Evolutionary conservation across 2,113 vertebrate genomes (phyloP), one percentile per base, ranked within the genome.

Genomic region (Brachyistius frenatus): DNA sequence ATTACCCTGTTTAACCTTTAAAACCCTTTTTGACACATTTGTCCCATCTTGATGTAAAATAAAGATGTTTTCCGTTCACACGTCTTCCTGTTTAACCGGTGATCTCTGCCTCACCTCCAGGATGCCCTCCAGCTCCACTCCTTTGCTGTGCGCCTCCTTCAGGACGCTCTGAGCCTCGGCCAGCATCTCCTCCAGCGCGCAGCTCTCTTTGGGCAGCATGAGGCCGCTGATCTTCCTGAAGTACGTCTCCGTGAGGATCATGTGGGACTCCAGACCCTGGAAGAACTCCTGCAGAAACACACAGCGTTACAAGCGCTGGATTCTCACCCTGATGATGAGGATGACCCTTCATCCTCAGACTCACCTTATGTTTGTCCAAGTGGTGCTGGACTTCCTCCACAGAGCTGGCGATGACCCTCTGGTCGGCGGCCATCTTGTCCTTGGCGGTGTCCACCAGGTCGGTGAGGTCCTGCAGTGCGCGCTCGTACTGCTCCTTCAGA

Each of bases 351-450:
- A 50, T 15, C 14, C 15, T 16, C 16, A 0, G 5, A 14, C n/a
- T 3, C 70, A 99, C 98, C 96, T 99, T 99, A 78, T 99, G 98
- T 82, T 99, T 99, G 83, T 96, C 93, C 47, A 99, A 94, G n/a
- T 97, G 93, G 0, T 85, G 92, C 1, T 89, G 95, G 62, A 99
- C 93, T 73, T 99, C 97, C 8, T 96, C 94, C 55, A 94, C 96
- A 35, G 96, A 98, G 65, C 93, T 94, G 78, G 96, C 97, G 0
- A 96, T 93, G 60, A 96, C 94, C 89, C 96, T 96, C 77, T 96
- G 96, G 86, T 96, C 95, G 1, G 95, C 94, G 32, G 96, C 91
- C 95, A 97, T 97, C 92, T 99, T 99, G 81, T 99, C 97, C 74
- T 94, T 95, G 3, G 97, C 98, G 0, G 97, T 99, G 91, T 99